Base-by-base conservation (phyloP, 2,888 invertebrate genomes). In the Euclidia mi region DNA sequence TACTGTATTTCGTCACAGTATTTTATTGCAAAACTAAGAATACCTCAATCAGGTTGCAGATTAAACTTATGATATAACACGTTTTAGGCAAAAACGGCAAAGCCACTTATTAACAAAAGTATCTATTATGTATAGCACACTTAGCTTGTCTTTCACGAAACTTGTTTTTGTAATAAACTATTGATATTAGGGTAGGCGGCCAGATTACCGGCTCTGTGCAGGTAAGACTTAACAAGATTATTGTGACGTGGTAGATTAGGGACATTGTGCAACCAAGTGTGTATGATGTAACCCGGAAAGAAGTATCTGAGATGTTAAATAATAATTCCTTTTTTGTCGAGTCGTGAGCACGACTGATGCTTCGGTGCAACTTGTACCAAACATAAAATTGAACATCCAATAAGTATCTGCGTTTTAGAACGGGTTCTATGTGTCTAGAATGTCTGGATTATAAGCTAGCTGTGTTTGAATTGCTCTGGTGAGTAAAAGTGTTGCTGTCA, bases 61-160 rank as follows among this genome's bases (percentile, higher is more conserved):
- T 47, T 47, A 20, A 10, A 41, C 2, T 4, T 20, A 47, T 68
- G 35, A 41, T 40, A 50, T 62, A 65, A 56, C 41, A 49, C n/a
- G 17, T 15, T 58, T 29, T 51, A 42, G 15, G 29, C 29, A 31
- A 37, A 46, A 45, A 6, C 6, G n/a, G n/a, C 29, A n/a, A 25
- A 34, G 2, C 14, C 4, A 41, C n/a, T 42, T 59, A 32, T 37
- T 18, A 43, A 47, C 50, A 17, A 41, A 29, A 9, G 11, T 45
- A 20, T 48, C 6, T 14, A 44, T 34, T 42, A 28, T 31, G 35
- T 20, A n/a, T 20, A 20, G 38, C 18, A 20, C 7, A 25, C 40
- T 20, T 11, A 20, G 20, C 40, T 7, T 20, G 40, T 40, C 10
- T 20, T 38, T n/a, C 9, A n/a, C 37, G 10, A 55, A 65, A 50